Evolutionary conservation across 2,888 invertebrate species (phyloP), one percentile per base, ranked within the genome.

Genomic region (Pantelozetes paolii): DNA sequence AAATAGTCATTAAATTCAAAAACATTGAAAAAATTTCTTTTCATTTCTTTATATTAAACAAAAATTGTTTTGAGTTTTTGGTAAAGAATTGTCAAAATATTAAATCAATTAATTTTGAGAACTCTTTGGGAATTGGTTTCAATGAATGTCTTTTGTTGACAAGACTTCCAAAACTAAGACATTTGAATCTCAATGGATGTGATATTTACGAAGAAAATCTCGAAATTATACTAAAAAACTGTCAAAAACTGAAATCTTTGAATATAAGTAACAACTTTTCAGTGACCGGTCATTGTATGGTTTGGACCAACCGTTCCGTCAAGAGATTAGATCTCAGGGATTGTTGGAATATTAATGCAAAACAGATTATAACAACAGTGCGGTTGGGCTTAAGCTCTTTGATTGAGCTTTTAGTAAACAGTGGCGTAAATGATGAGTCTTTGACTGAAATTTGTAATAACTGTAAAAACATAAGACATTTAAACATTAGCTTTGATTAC

Each of bases 401-500:
- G 45, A 1, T 69, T 28, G 73, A 73, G 28, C 20, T 73, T 1
- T n/a, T 73, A 11, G 42, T 26, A 2, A 73, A 73, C 67, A 73
- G 73, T 32, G 73, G 73, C 1, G 28, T 73, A 48, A 67, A 54
- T 50, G 30, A 73, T 23, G 11, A 73, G 20, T 73, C 73, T n/a
- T 48, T 73, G 32, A 54, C 9, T 20, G 48, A 32, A n/a, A 64
- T 73, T 26, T 36, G 45, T 54, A 13, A 13, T 13, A 67, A 73
- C 20, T 73, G 73, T 73, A 42, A 64, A 40, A 67, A 64, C 67
- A 32, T 73, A 6, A 40, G 28, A 20, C 73, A 73, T 54, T 48
- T 73, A 36, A 67, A 67, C 40, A 73, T 73, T 13, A 73, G 73
- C 30, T 73, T 73, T 28, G 73, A 73, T 28, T 64, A 73, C 40